Base-by-base conservation (phyloP, 2,888 invertebrate species). In the Brachyptera risi region DNA sequence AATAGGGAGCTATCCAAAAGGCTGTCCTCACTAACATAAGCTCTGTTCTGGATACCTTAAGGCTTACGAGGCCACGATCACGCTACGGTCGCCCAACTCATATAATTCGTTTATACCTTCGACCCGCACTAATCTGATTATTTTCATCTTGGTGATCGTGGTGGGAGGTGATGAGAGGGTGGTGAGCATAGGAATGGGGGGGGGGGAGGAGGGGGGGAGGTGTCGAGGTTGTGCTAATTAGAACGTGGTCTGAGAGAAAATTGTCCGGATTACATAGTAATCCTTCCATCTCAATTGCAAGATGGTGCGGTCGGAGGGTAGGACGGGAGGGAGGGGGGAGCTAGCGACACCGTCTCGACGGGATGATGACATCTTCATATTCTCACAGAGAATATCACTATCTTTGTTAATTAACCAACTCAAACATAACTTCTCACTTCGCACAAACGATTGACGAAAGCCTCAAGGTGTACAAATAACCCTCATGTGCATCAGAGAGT, bases 141-240 rank as follows among this genome's bases (percentile, higher is more conserved):
- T 47, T 47, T 47, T 47, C 47, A 47, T 47, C 47, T 47, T 47
- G 47, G 21, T 24, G 47, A n/a, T 21, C 24, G n/a, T 47, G 47
- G 23, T 21, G 23, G 21, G 9, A 2, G 47, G 47, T 5, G 3
- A 1, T 44, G 47, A n/a, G 47, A 24, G 47, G 21, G 47, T 17
- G 42, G 17, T 42, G 17, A 42, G 17, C 21, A 19, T 21, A 42
- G 19, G 42, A 21, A 42, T 42, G 19, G 42, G 42, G n/a, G n/a
- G n/a, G n/a, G 38, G 38, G 19, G 15, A 21, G 42, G n/a, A n/a
- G n/a, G 38, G 38, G 19, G 15, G 42, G 42, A 11, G 19, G 15
- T 2, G 19, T 5, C 19, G 15, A 11, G 42, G 42, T 7, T 42
- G 42, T 47, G 47, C 47, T 47, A 47, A 47, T 47, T 47, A 47